Conservation (phyloP, 2,888 invertebrate species). For the Stenurella melanura region DNA sequence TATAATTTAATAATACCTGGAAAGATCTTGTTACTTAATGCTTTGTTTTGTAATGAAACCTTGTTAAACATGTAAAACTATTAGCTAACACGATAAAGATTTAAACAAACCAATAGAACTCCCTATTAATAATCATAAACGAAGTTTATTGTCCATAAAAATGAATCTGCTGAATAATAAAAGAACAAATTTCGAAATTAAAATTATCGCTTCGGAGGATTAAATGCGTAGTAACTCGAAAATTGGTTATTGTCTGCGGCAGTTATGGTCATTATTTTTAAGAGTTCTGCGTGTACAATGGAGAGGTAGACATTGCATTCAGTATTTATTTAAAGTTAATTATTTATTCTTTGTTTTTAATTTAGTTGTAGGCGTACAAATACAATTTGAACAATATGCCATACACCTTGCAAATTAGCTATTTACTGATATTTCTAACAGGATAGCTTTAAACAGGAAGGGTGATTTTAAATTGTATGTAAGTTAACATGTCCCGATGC, state of each 20-base stretch:
- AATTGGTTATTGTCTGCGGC: constrained; percentile 31
- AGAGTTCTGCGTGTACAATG: not conserved
- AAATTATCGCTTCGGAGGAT: constrained; percentile 4
- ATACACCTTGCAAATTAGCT: no score
- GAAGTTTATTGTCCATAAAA: constrained; percentile 32
- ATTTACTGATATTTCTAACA: no score
- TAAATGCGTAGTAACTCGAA: constrained; percentile 19
- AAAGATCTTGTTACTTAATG: no score
- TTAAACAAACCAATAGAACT: constrained; percentile 2
- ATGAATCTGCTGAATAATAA: not conserved
- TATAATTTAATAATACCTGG: no score
- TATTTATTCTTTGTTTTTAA: not conserved
- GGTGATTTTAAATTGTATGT: no score
- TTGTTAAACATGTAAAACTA: no score
- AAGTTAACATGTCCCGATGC: no score
- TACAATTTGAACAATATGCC: no score
- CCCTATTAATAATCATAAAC: constrained; percentile 32
- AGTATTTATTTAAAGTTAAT: not conserved
- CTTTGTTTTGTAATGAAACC: no score
- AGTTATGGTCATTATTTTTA: constrained; percentile 12
- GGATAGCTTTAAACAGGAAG: no score
- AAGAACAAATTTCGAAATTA: constrained; percentile 3
- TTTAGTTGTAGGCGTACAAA: not conserved
- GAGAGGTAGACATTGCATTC: not conserved
- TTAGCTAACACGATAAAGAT: not conserved